Base-by-base conservation (phyloP, 1,140 invertebrate genomes). In the Drusus annulatus region DNA sequence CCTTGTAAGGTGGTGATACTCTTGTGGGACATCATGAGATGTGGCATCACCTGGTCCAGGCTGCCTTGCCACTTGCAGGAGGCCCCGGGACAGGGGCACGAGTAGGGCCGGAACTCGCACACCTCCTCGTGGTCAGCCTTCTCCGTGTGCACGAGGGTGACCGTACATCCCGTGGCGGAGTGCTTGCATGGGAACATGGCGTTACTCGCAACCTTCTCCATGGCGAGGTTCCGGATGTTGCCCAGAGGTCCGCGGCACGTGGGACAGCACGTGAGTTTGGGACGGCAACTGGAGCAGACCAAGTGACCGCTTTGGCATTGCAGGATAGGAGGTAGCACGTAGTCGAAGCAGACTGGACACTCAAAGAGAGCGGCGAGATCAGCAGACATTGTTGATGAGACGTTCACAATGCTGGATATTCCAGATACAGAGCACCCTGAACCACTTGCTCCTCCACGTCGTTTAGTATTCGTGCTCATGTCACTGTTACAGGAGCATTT, bases 311-410 rank as follows among this genome's bases (percentile, higher is more conserved):
- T 96, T 87, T 96, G 95, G 87, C 95, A 97, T 87, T 97, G 95
- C 85, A 96, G 89, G 83, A 97, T 98, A 17, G 99, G 99, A 77
- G 98, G 98, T 85, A 99, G 91, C 79, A 99, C 98, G 93, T 99
- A 99, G 89, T 99, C 99, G 89, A 99, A 99, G 89, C 99, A 99
- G 69, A 99, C 99, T 13, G 99, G 98, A 90, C 98, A 99, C 89
- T 99, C 98, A 90, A 99, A 99, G 19, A 99, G 91, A 79, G 96
- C 97, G 51, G 98, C 97, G 85, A 99, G 88, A 87, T 99, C 97
- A 83, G 95, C 93, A 45, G 95, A 94, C 90, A 93, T 91, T 81
- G 91, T 91, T 80, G 90, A 89, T 21, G 90, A 88, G 60, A 87
- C 88, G 87, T 88, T 86, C 81, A 87, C 87, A 82, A 88, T 86